Evolutionary conservation across 2,113 vertebrate species (phyloP), one percentile per base, ranked within the genome.

Genomic region (Cottus gobio): DNA sequence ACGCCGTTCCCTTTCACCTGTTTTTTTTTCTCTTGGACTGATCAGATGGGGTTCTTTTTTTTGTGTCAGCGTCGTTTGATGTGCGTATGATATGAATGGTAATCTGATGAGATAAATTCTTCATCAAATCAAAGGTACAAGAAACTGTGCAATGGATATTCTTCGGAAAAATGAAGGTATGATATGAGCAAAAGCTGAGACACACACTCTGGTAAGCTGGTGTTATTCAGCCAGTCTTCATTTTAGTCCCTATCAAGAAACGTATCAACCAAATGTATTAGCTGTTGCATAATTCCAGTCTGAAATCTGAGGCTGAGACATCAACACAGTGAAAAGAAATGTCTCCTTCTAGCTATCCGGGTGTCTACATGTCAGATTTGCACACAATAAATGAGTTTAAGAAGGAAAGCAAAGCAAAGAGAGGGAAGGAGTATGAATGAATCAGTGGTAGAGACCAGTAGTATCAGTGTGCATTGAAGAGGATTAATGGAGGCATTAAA

Each of bases 281-380:
- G 70, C 81, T 91, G 88, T 92, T 93, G 88, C 81, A 90, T 89
- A 90, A 90, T 92, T 86, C 72, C 77, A 74, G 83, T 26, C 71
- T 86, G 60, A 77, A 73, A 69, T 89, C 42, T 46, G 75, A 75
- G 73, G 46, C 65, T 65, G n/a, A 63, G 61, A 71, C 44, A 83
- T 50, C 64, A 58, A 76, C 56, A 61, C 58, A 18, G 20, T 67
- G 8, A 58, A 56, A 37, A 54, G 34, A 76, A 46, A 77, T 52
- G 50, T 72, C 67, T 30, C 34, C 70, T 71, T 26, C 4, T 37
- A 7, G 72, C 8, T 24, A 24, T 71, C 39, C 0, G 20, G 64
- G 63, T 52, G 62, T 77, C 72, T 81, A 12, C 30, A 18, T 82
- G 76, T 73, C 77, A 77, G 42, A 73, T 90, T 81, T 80, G n/a